These are phyloP conservation scores for Tolmerus cingulatus DNA, from an alignment of 2,888 invertebrate species.

Conservation along the genomic window DNA sequence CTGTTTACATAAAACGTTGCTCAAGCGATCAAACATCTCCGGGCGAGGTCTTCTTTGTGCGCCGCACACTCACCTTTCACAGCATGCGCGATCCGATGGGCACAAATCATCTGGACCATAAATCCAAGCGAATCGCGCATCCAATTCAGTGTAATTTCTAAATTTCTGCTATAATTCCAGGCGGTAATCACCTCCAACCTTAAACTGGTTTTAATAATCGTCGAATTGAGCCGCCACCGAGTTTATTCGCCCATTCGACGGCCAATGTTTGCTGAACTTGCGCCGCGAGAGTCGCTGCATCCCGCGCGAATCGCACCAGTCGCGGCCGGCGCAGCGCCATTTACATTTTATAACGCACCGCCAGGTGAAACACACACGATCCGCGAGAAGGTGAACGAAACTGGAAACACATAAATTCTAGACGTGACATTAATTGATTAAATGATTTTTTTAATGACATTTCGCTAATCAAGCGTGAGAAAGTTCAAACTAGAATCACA, in stretches of 20 bases:
- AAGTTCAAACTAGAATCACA: constrained; percentile 23
- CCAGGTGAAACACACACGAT: not conserved
- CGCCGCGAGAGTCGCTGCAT: not conserved
- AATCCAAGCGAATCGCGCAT: not conserved
- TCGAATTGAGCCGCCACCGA: constrained; percentile 11
- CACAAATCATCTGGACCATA: not conserved
- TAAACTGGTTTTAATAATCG: constrained; percentile 27
- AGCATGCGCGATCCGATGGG: not conserved
- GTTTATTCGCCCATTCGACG: not conserved
- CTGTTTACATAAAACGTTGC: not conserved
- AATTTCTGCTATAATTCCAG: constrained; percentile 5
- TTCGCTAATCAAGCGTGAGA: constrained; percentile 34
- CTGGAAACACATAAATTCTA: constrained; percentile 33
- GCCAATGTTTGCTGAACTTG: not conserved
- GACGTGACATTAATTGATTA: constrained; percentile 35
- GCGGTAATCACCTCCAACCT: constrained; percentile 8
- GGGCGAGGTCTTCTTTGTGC: not conserved
- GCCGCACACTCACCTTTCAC: not conserved
- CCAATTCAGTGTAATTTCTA: constrained; percentile 13
- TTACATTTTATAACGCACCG: constrained; percentile 26
- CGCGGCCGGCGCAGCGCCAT: not conserved
- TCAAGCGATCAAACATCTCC: not conserved
- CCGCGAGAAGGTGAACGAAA: not conserved
- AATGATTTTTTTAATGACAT: constrained; percentile 26
- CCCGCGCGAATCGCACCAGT: not conserved